Percentiles rank a stretch among this genome's conserved stretches.
phyloP scores from a whole-genome alignment of 1,140 invertebrate species.

The Odontomachus brunneus region DNA sequence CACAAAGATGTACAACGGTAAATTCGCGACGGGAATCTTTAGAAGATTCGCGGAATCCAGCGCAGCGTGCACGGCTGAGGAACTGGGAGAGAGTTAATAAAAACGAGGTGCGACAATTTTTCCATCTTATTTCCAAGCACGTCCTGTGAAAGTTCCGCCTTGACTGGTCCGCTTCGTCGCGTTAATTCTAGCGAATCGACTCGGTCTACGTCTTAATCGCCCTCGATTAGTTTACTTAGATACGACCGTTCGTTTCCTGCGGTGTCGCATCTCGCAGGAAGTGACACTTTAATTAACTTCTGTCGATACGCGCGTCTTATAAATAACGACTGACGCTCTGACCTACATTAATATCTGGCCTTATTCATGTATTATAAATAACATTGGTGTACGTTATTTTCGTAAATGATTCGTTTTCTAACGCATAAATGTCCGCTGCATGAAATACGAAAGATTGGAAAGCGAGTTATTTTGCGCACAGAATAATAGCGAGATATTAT shows the following conservation, averaged over 20 bases:
- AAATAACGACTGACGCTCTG: slow-evolving; percentile 43
- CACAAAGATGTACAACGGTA: slow-evolving; percentile 25
- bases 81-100: neutral
- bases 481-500: no score
- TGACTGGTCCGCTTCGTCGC: no score
- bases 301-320: slow-evolving; percentile 11
- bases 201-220: neutral
- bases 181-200: neutral
- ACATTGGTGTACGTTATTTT: neutral
- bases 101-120: neutral
- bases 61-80: no score
- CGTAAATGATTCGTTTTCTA: slow-evolving; percentile 29
- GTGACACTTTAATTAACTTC: slow-evolving; percentile 58
- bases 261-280: neutral
- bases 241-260: slow-evolving; percentile 20
- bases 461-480: slow-evolving; percentile 12
- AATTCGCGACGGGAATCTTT: slow-evolving; percentile 46
- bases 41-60: neutral
- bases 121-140: neutral
- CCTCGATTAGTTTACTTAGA: neutral
- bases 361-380: slow-evolving; percentile 31
- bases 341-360: neutral
- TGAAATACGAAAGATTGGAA: slow-evolving; percentile 28
- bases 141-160: neutral
- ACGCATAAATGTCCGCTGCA: neutral